Base-by-base conservation (phyloP, 2,797 vertebrate species). In the Morelia viridis region DNA sequence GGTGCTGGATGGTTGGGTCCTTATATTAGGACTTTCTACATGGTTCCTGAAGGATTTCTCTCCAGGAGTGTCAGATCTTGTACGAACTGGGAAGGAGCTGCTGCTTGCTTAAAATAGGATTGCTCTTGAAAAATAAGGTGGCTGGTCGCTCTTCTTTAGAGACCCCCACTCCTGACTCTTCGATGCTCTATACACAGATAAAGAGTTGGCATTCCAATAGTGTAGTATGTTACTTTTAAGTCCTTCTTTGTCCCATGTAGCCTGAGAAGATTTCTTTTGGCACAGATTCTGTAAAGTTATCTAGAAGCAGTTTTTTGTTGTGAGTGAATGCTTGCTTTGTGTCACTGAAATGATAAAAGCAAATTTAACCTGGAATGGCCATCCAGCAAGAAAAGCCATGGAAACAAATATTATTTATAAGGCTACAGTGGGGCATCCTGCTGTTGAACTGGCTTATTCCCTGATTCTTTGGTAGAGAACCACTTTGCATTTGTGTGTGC, bases 391-490 rank as follows among this genome's bases (percentile, higher is more conserved):
- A 91, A 60, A n/a, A 31, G 57, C 64, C 26, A 60, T 60, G 53
- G 62, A 71, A 91, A 53, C 13, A 58, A 86, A 71, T 71, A 71
- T 46, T 91, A 35, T 84, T 64, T 62, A 64, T 89, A 31, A 90
- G 76, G 28, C 31, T 24, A n/a, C 19, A 84, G 24, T 62, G 19
- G 6, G 60, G 35, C 60, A 85, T 24, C 5, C 0, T 64, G 58
- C 60, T 60, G 35, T 91, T 76, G 85, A 87, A 46, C 85, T 71
- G 93, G 50, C 90, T 93, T 88, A 65, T 62, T 28, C 80, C 88
- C 68, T 89, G 57, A 80, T 65, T 46, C 89, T 89, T 65, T 89
- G 58, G 35, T 92, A 5, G 92, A 93, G 80, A 91, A 64, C 95
- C 88, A 1, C 68, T 94, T n/a, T 15, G 0, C 58, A 22, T 94